Percentiles rank a stretch among this genome's conserved stretches.
phyloP scores from a whole-genome alignment of 92 coral and sea anemone genomes.

The Umimayanthus chanpuru region DNA sequence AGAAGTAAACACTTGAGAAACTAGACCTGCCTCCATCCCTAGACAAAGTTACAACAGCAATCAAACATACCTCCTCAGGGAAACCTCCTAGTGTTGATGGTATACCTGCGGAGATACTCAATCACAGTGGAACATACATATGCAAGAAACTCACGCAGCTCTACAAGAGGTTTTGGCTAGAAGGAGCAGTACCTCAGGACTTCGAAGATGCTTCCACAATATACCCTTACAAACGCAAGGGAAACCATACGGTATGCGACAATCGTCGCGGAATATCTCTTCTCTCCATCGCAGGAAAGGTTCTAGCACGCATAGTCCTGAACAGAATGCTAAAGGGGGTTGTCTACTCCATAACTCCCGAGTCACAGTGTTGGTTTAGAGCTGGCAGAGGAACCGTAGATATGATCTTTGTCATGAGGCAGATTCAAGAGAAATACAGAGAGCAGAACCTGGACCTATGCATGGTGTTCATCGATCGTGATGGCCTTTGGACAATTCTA shows the following conservation, averaged over 20 bases:
- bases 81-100: neutral
- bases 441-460: neutral
- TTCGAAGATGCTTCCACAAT: neutral
- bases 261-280: neutral
- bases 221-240: conserved; percentile 46
- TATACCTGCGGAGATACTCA: neutral
- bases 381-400: neutral
- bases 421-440: neutral
- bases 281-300: neutral
- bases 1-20: neutral
- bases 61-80: neutral
- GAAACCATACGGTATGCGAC: conserved; percentile 23
- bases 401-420: neutral
- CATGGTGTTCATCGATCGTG: neutral
- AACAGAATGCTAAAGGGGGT: neutral
- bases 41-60: neutral
- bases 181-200: conserved; percentile 7
- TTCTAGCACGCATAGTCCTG: neutral
- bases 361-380: neutral
- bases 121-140: neutral
- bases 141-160: conserved; percentile 7
- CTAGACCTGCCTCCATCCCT: neutral
- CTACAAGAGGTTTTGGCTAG: neutral
- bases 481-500: neutral
- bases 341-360: neutral